Base-by-base conservation (phyloP, 2,888 invertebrate genomes). In the Baronia brevicornis region DNA sequence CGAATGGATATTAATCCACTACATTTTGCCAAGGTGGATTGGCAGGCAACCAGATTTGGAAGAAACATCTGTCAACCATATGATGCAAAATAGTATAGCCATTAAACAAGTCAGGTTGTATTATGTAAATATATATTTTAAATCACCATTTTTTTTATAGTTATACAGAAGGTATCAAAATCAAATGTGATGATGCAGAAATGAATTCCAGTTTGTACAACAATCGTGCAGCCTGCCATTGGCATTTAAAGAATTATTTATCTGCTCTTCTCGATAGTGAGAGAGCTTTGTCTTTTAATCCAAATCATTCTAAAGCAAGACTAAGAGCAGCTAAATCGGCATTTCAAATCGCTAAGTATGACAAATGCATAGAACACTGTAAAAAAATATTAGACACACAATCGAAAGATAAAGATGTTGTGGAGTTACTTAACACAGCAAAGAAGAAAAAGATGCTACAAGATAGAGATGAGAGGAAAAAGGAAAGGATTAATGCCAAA, bases 141-240 rank as follows among this genome's bases (percentile, higher is more conserved):
- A n/a, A 26, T 8, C 9, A 5, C 6, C 7, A 23, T 33, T 28
- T 36, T 6, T 13, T 33, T 60, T 58, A 12, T 57, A 91, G 92
- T 32, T 97, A 97, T 62, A 94, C 95, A 0, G 96, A 96, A 72
- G 98, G 95, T 1, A 88, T 98, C 20, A 93, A 91, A 68, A 85
- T 88, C 2, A 91, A 90, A 52, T 93, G 93, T 65, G 85, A 91
- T 44, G 78, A 87, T 41, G 57, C 73, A 0, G 89, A 92, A 44
- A 68, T 97, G 1, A 90, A 93, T 60, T 91, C 96, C 4, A 90
- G 90, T 37, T 84, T 99, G 6, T 93, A 95, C 55, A 95, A 96
- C 53, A 99, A 99, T 63, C 87, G 98, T 40, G 93, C 97, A 1
- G 96, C 97, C 0, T 88, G 95, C 0, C 92, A 98, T 54, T 96